Evolutionary conservation across 2,113 vertebrate species (phyloP).

Genomic region (Microcebus jonahi): DNA sequence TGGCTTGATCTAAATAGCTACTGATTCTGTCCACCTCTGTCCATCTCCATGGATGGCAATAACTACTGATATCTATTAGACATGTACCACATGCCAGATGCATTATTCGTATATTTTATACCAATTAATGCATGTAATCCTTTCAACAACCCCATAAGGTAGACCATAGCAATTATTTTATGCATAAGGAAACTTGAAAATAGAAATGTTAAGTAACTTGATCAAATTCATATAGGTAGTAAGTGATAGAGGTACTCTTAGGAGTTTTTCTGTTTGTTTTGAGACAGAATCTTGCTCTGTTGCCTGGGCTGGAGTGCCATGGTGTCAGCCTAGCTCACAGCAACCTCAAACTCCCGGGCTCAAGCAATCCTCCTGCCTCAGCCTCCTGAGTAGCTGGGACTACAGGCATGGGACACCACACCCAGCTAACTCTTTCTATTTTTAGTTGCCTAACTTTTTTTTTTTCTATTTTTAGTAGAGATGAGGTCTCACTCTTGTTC

Average conservation of each 20-base stretch:
- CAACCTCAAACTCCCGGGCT: too few relatives aligned
- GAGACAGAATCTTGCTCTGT: too few relatives aligned
- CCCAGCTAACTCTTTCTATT: too few relatives aligned
- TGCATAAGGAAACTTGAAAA: neutral
- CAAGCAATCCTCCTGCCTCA: too few relatives aligned
- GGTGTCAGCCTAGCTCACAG: too few relatives aligned
- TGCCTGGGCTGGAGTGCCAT: too few relatives aligned
- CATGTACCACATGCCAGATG: neutral
- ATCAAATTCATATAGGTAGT: neutral
- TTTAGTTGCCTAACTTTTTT: too few relatives aligned
- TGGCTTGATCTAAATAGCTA: neutral
- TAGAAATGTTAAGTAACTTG: slow-evolving; percentile 5
- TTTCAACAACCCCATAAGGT: neutral
- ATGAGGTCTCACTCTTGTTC: too few relatives aligned
- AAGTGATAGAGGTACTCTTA: neutral
- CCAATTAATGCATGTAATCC: neutral
- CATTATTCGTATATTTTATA: neutral
- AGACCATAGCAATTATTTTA: neutral
- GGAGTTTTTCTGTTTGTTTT: neutral
- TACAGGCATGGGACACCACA: too few relatives aligned
- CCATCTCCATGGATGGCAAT: neutral
- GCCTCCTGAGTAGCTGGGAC: too few relatives aligned
- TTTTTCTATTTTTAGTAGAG: too few relatives aligned
- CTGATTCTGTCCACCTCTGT: neutral
- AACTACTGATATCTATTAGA: neutral